These are phyloP conservation scores for Silurus asotus DNA, from an alignment of 2,113 vertebrate genomes.

Conservation along the genomic window DNA sequence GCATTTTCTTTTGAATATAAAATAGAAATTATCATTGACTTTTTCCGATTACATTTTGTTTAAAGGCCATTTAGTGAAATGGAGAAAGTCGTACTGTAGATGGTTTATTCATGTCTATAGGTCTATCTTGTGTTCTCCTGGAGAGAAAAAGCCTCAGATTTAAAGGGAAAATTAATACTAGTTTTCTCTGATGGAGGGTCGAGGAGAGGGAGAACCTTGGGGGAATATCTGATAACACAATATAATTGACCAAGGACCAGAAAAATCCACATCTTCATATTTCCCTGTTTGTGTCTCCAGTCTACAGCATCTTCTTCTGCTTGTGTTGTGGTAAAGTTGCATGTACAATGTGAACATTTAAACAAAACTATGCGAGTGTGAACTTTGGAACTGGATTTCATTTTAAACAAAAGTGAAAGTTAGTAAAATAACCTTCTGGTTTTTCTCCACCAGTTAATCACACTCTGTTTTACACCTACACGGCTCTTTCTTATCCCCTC, in stretches of 20 bases:
- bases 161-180: background rate
- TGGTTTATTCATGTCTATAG: too few species aligned
- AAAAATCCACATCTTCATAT: background rate
- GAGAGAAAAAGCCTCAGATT: background rate
- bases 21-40: too few species aligned
- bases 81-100: too few species aligned
- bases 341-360: background rate
- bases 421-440: background rate
- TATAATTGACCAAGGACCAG: background rate
- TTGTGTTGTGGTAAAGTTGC: background rate
- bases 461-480: slow-evolving; percentile 62
- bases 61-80: too few species aligned
- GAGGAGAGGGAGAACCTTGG: too few species aligned
- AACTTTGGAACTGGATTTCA: background rate
- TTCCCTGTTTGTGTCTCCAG: background rate
- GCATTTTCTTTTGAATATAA: too few species aligned
- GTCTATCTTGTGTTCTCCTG: too few species aligned
- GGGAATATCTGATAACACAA: background rate
- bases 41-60: too few species aligned
- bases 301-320: background rate
- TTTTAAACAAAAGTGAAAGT: background rate
- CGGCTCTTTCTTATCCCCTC: slow-evolving; percentile 35
- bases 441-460: slow-evolving; percentile 48
- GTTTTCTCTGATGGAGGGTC: background rate
- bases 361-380: background rate